phyloP scores from a whole-genome alignment of 2,888 invertebrate genomes.

The Nomada fucata region DNA sequence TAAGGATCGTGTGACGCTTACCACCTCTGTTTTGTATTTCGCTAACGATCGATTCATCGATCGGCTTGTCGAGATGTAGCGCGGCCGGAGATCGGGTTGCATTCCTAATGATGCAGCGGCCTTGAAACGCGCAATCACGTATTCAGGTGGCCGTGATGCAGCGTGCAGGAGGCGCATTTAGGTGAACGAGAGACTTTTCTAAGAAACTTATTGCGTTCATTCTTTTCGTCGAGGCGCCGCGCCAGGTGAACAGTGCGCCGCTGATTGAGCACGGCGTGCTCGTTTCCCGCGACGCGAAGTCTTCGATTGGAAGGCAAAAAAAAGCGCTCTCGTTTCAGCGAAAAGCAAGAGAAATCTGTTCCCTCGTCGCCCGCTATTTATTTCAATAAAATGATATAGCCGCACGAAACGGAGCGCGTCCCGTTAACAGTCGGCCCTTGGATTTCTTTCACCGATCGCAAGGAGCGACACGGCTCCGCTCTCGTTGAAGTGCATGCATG shows the following conservation, averaged over 20 bases:
- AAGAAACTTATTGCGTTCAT: slow-evolving; percentile 29
- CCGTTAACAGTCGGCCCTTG: not conserved
- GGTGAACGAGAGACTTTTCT: slow-evolving; percentile 24
- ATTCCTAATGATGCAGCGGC: slow-evolving; percentile 2
- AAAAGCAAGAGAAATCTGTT: slow-evolving; percentile 29
- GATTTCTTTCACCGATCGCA: not conserved
- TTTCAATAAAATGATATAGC: slow-evolving; percentile 28
- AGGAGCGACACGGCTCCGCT: not conserved
- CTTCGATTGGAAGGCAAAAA: not conserved
- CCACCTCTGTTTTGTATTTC: slow-evolving; percentile 7
- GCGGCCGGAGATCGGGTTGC: slow-evolving; percentile 7
- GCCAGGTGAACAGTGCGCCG: not conserved
- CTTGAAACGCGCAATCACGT: slow-evolving; percentile 41
- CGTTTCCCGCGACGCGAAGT: not conserved
- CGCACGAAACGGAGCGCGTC: not conserved
- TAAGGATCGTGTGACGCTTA: not conserved
- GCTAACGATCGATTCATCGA: slow-evolving; percentile 1
- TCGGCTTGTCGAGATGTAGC: not conserved
- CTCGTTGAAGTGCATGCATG: too few relatives aligned
- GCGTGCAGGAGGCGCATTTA: not conserved
- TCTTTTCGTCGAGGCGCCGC: not conserved
- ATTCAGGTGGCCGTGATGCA: slow-evolving; percentile 24
- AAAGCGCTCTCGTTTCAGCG: not conserved
- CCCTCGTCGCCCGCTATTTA: slow-evolving; percentile 2
- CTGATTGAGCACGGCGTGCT: slow-evolving; percentile 29